Evolutionary conservation across 2,888 invertebrate genomes (phyloP), one percentile per base, ranked within the genome.

Genomic region (Spatulosminthurus flaviceps): DNA sequence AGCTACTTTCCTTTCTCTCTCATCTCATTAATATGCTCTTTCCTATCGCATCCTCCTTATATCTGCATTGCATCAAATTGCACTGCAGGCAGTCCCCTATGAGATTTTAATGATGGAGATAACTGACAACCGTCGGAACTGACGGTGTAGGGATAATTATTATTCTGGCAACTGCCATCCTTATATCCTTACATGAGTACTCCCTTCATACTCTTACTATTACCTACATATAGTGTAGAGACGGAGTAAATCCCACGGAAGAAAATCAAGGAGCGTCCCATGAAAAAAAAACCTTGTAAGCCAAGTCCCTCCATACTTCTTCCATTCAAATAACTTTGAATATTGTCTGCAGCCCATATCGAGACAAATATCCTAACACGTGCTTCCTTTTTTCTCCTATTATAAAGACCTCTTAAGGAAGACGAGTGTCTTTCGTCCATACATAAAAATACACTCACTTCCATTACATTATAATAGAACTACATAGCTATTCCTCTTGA

Each of bases 101-200:
- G 67, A 76, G 76, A 76, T 76, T 76, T 76, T 76, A 76, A 76
- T 76, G 76, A 76, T 69, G 76, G 76, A 76, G 76, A 76, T 76
- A 76, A 76, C 76, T 76, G 76, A 76, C 76, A 76, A 76, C 42
- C 76, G 41, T 42, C 26, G 76, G 76, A 22, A 42, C 76, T 66
- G 75, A 64, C 42, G 66, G 75, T 76, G 75, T 41, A 43, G 67
- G 66, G 76, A 76, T 76, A 76, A 76, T 76, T 76, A 69, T 76
- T 76, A 76, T 76, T 76, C 76, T 67, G 66, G 67, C 67, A 67
- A 75, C 75, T 64, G 75, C 29, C 66, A 75, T 16, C n/a, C n/a
- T n/a, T n/a, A n/a, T n/a, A n/a, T n/a, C n/a, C n/a, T n/a, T n/a
- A n/a, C n/a, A n/a, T n/a, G n/a, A n/a, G n/a, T n/a, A n/a, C n/a